These are phyloP conservation scores for Manduca sexta DNA, from an alignment of 1,140 invertebrate genomes.

Conservation along the genomic window DNA sequence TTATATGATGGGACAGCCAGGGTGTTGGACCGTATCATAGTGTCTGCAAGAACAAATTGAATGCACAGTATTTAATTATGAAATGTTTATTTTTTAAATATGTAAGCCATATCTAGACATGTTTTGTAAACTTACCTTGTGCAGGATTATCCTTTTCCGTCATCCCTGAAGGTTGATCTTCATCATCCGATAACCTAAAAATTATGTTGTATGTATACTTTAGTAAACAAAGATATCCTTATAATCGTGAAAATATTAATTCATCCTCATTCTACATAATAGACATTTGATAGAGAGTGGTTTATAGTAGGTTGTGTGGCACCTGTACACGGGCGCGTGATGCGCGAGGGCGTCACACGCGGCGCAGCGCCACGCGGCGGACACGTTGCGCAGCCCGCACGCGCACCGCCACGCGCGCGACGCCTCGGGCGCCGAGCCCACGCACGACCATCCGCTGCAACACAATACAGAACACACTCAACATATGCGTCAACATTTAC, in stretches of 20 bases:
- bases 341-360: conserved; percentile 66
- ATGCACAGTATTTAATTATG: background rate
- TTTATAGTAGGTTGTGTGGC: too few relatives aligned
- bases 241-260: too few relatives aligned
- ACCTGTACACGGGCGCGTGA: conserved; percentile 69
- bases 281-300: too few relatives aligned
- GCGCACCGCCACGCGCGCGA: conserved; percentile 64
- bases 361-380: conserved; percentile 67
- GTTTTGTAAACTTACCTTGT: conserved; percentile 37
- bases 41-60: conserved; percentile 43
- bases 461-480: background rate
- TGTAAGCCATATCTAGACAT: too few relatives aligned
- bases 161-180: conserved; percentile 68
- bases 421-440: conserved; percentile 64
- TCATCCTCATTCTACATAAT: too few relatives aligned
- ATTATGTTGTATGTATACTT: background rate
- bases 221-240: too few relatives aligned
- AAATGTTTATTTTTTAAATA: background rate
- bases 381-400: conserved; percentile 64
- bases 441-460: conserved; percentile 60
- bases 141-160: conserved; percentile 65
- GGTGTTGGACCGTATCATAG: conserved; percentile 75
- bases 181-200: conserved; percentile 64
- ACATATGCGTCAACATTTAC: too few relatives aligned
- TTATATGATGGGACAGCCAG: conserved; percentile 72